Base-by-base conservation (phyloP, 2,888 invertebrate species). In the Dicyrtomina minuta region DNA sequence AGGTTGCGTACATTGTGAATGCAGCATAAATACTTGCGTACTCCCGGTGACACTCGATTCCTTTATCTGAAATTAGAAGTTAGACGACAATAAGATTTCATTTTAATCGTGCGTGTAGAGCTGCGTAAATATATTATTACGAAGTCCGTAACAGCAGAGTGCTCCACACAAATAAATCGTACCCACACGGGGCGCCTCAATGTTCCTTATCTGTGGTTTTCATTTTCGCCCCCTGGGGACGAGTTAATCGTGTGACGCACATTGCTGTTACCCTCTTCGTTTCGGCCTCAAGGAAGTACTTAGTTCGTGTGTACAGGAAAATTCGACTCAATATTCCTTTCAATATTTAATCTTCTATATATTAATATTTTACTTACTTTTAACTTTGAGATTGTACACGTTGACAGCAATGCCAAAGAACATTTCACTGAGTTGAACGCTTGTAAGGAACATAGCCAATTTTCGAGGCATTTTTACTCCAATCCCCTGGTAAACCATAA, bases 381-480 rank as follows among this genome's bases (percentile, higher is more conserved):
- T 72, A 12, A 61, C 56, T 12, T 58, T 55, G n/a, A 70, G 17
- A 44, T 68, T 70, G 41, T 72, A 66, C n/a, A 72, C 10, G 46
- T 72, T 72, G 12, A 72, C 72, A 44, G 53, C 60, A n/a, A 70
- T 70, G 24, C 72, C 72, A 43, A 70, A 33, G 41, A 70, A 59
- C 72, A 72, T 72, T 62, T 72, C 70, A 26, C 60, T 53, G 13
- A 72, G 62, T 33, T 72, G 72, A 15, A 72, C 33, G 2, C 51
- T 10, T 0, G 72, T 72, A 0, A 72, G 43, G 27, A 61, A 41
- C 72, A 72, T 72, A 2, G 72, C 55, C 13, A 70, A 33, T 49
- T 62, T 65, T 20, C 68, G 33, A 0, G 72, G 70, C 53, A 72
- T 59, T 17, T 72, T 72, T 1, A 70, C 56, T 12, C 72, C 70